Evolutionary conservation across 2,888 invertebrate species (phyloP).

Genomic region (Pollenia griseotomentosa): DNA sequence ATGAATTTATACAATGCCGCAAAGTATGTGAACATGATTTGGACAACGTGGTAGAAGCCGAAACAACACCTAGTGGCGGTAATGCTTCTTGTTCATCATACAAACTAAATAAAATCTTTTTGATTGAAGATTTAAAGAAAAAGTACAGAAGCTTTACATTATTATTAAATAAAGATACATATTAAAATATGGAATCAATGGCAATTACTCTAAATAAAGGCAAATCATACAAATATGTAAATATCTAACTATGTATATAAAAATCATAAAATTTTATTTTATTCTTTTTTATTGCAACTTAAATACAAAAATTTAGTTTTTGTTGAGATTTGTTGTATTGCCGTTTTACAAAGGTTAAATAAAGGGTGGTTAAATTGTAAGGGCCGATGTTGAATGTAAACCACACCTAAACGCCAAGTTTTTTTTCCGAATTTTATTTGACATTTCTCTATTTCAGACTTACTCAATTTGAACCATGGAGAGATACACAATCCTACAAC

Average conservation of each 20-base stretch:
- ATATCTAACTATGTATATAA: slow-evolving; percentile 45
- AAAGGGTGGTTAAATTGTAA: too few species aligned
- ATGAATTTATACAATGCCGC: slow-evolving; percentile 99
- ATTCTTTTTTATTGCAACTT: not conserved
- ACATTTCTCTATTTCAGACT: too few species aligned
- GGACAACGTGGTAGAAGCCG: slow-evolving; percentile 95
- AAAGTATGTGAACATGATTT: slow-evolving; percentile 99
- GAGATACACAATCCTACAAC: too few species aligned
- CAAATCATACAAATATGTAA: slow-evolving; percentile 42
- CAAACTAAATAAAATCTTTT: slow-evolving; percentile 65
- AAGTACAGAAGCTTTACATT: slow-evolving; percentile 57
- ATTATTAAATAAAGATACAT: slow-evolving; percentile 45
- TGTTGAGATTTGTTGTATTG: not conserved
- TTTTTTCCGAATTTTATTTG: too few species aligned
- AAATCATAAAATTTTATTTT: slow-evolving; percentile 13
- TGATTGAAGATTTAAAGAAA: slow-evolving; percentile 9
- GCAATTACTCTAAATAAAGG: slow-evolving; percentile 47
- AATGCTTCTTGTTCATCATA: slow-evolving; percentile 86
- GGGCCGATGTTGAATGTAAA: too few species aligned
- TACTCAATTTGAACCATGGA: too few species aligned
- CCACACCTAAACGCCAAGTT: too few species aligned
- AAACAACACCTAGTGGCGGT: slow-evolving; percentile 89
- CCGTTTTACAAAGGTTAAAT: too few species aligned
- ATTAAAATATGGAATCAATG: slow-evolving; percentile 52
- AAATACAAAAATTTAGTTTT: not conserved